phyloP scores from a whole-genome alignment of 2,797 vertebrate genomes.

The Pipistrellus pipistrellus region DNA sequence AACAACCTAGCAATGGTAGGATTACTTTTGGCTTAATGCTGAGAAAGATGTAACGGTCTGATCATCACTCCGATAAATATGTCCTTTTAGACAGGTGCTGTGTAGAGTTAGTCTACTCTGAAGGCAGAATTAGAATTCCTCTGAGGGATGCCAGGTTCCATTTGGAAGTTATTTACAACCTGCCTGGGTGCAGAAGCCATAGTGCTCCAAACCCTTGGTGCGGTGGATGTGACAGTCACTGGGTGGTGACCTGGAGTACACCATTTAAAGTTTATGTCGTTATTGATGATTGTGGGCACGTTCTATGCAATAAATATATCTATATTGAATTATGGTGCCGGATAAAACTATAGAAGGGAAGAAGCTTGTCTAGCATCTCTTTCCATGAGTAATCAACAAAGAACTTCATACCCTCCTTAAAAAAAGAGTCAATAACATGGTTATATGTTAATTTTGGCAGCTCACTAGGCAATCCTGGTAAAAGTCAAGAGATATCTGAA shows the following conservation, averaged over 20 bases:
- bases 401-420: neutral
- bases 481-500: neutral
- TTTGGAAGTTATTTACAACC: neutral
- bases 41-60: neutral
- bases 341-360: neutral
- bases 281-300: neutral
- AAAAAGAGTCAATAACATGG: neutral
- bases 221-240: neutral
- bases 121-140: neutral
- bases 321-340: neutral
- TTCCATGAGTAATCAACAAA: neutral
- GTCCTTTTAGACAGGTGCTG: neutral
- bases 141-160: neutral
- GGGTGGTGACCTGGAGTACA: neutral
- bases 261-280: neutral
- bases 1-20: neutral
- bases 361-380: neutral
- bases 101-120: neutral
- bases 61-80: neutral
- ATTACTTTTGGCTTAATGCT: conserved; percentile 6
- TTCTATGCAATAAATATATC: neutral
- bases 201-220: neutral
- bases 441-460: neutral
- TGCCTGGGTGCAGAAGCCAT: neutral
- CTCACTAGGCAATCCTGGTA: neutral